phyloP scores from a whole-genome alignment of 2,888 invertebrate genomes.

The Carterocephalus palaemon region DNA sequence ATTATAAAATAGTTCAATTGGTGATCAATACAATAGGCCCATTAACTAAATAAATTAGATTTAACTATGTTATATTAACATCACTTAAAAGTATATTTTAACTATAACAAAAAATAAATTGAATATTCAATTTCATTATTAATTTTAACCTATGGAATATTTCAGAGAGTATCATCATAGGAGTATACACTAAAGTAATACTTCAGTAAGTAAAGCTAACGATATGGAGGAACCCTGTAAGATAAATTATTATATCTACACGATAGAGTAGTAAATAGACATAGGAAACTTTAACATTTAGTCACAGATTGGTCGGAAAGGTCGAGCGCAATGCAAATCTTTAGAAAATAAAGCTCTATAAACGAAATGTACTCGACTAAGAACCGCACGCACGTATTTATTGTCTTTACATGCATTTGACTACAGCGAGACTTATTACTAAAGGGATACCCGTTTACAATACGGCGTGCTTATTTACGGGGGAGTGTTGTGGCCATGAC shows the following conservation, averaged over 20 bases:
- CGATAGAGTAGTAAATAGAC: constrained; percentile 59
- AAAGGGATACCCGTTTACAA: constrained; percentile 62
- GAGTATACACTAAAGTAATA: constrained; percentile 68
- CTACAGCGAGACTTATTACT: constrained; percentile 25
- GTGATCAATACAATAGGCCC: too few species aligned
- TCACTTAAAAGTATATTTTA: too few species aligned
- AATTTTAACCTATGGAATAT: constrained; percentile 67
- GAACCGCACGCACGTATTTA: constrained; percentile 60
- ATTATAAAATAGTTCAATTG: too few species aligned
- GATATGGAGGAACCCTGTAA: constrained; percentile 79
- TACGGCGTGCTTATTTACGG: constrained; percentile 53
- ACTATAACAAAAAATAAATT: constrained; percentile 43
- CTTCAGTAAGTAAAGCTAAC: constrained; percentile 76
- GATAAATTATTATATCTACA: constrained; percentile 68
- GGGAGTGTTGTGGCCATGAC: constrained; percentile 73
- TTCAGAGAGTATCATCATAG: constrained; percentile 56
- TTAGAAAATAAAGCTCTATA: constrained; percentile 55
- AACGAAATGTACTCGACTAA: constrained; percentile 53
- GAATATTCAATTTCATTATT: constrained; percentile 44
- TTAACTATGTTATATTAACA: not conserved
- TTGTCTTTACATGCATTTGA: constrained; percentile 50
- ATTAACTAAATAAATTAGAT: too few species aligned
- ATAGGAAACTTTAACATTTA: constrained; percentile 63
- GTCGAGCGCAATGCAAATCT: constrained; percentile 61
- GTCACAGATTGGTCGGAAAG: constrained; percentile 63